phyloP scores from a whole-genome alignment of 2,888 invertebrate genomes.

The Lepetodrilus schrolli region DNA sequence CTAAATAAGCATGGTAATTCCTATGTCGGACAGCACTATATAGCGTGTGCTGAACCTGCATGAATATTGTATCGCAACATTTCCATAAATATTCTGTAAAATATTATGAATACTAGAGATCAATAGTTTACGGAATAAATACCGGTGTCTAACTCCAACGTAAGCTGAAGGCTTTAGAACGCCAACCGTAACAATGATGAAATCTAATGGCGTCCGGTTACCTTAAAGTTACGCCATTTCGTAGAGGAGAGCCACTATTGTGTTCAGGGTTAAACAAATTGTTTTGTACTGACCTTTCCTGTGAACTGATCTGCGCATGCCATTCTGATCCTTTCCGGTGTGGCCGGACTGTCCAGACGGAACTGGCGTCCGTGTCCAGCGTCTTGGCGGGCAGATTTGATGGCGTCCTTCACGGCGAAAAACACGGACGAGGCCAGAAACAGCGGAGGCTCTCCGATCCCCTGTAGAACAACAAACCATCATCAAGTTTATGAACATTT shows the following conservation, averaged over 20 bases:
- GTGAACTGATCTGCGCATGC: conserved; percentile 90
- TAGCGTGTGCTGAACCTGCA: too few species aligned
- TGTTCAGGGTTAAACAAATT: neutral
- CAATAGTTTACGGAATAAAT: too few species aligned
- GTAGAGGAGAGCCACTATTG: neutral
- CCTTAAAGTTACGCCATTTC: neutral
- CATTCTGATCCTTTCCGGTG: conserved; percentile 90
- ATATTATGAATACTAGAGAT: too few species aligned
- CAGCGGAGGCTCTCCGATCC: conserved; percentile 95
- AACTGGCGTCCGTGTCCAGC: conserved; percentile 79
- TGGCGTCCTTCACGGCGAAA: conserved; percentile 90
- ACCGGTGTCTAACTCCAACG: too few species aligned
- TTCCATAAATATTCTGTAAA: too few species aligned
- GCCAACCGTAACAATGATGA: too few species aligned
- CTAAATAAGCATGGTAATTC: too few species aligned
- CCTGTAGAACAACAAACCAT: conserved; percentile 82
- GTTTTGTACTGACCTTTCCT: conserved; percentile 83
- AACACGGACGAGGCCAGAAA: conserved; percentile 91
- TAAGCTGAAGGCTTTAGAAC: too few species aligned
- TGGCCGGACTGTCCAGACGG: conserved; percentile 86
- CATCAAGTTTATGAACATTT: too few species aligned
- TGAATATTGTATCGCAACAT: too few species aligned
- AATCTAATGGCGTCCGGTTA: neutral
- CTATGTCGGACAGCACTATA: too few species aligned
- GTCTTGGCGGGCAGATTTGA: conserved; percentile 85